Conservation (phyloP, 2,888 invertebrate genomes). For the Hedychridium roseum region DNA sequence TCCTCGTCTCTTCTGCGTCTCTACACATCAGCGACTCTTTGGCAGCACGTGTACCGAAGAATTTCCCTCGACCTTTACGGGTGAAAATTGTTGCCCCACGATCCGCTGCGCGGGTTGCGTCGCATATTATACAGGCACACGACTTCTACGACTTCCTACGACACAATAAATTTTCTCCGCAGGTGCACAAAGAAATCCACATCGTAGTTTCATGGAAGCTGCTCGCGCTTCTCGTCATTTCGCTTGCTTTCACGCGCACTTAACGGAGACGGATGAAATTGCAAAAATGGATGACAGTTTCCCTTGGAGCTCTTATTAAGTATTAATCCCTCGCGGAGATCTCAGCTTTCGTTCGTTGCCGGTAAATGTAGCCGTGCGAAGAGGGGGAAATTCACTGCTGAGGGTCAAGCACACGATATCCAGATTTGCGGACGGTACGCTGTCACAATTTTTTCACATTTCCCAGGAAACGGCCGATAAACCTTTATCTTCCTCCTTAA, state of each 20-base stretch:
- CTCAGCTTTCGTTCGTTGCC: background rate
- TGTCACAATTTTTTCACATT: constrained; percentile 16
- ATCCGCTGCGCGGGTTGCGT: background rate
- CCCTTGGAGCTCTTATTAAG: background rate
- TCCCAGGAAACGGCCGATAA: constrained; percentile 17
- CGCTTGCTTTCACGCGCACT: no score
- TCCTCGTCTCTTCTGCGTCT: no score
- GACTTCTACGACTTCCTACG: background rate
- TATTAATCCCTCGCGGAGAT: background rate
- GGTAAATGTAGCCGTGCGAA: background rate
- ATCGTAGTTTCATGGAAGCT: no score
- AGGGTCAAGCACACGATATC: no score
- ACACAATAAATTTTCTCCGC: background rate
- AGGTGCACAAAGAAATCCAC: background rate
- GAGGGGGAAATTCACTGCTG: background rate
- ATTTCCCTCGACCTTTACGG: background rate
- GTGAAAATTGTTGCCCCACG: background rate
- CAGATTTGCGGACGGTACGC: constrained; percentile 5
- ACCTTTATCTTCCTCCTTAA: constrained; percentile 16
- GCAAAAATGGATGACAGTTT: background rate
- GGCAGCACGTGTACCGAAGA: background rate
- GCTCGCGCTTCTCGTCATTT: background rate
- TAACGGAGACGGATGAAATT: background rate
- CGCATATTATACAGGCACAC: background rate
- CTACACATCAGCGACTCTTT: no score